These are phyloP conservation scores for Phengaris alcon DNA, from an alignment of 2,888 invertebrate genomes.

Conservation along the genomic window DNA sequence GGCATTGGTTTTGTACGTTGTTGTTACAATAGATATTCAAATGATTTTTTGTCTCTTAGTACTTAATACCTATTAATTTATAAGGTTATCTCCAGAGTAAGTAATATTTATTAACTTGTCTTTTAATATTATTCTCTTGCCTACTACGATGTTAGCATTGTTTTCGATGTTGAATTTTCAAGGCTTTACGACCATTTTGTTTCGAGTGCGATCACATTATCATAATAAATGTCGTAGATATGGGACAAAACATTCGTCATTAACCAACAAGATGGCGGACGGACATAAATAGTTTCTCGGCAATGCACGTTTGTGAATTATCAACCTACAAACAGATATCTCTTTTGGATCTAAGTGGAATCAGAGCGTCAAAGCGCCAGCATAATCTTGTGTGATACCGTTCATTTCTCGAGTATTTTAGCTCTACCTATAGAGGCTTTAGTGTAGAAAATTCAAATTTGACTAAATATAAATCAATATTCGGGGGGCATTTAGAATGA, in stretches of 20 bases:
- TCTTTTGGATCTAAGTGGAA: slow-evolving; percentile 43
- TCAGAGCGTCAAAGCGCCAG: slow-evolving; percentile 41
- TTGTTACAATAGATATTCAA: slow-evolving; percentile 65
- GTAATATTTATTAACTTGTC: neutral
- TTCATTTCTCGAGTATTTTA: slow-evolving; percentile 3
- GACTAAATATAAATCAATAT: slow-evolving; percentile 36
- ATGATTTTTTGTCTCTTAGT: slow-evolving; percentile 47
- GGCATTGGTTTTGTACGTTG: slow-evolving; percentile 65
- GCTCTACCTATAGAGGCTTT: neutral
- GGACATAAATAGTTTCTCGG: slow-evolving; percentile 61
- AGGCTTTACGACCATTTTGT: slow-evolving; percentile 32
- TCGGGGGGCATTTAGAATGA: slow-evolving; percentile 52
- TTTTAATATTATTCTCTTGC: slow-evolving; percentile 6
- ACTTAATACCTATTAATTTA: neutral
- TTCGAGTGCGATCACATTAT: slow-evolving; percentile 36
- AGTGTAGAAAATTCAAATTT: slow-evolving; percentile 23
- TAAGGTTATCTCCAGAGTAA: neutral
- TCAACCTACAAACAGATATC: slow-evolving; percentile 56
- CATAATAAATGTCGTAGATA: slow-evolving; percentile 41
- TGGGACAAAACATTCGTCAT: slow-evolving; percentile 58
- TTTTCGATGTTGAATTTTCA: neutral
- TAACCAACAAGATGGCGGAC: slow-evolving; percentile 72
- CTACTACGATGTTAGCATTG: neutral
- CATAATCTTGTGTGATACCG: slow-evolving; percentile 33
- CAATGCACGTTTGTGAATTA: slow-evolving; percentile 60